A percentile compares a stretch with the other conserved stretches of the same genome.
Conservation (phyloP, 2,113 vertebrate species). For the Proteles cristata region DNA sequence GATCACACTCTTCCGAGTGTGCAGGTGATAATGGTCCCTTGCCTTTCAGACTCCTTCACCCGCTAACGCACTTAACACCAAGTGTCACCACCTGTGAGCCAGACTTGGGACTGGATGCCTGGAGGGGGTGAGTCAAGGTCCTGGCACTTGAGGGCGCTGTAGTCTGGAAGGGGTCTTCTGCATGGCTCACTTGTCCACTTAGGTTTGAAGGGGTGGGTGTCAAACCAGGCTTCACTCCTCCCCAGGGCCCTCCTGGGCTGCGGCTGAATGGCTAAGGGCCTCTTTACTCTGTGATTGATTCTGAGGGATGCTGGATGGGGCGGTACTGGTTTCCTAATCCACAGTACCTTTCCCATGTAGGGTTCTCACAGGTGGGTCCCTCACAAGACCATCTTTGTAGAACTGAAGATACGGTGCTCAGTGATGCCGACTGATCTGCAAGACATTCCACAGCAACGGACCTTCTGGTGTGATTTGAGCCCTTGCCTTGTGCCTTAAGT, state of each 20-base stretch:
- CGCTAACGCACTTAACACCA: background rate
- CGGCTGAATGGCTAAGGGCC: background rate
- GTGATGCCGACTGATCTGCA: background rate
- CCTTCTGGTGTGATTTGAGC: background rate
- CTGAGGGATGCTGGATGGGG: background rate
- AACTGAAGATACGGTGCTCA: background rate
- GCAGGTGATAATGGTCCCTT: no score
- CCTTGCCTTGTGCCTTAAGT: background rate
- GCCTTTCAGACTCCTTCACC: background rate
- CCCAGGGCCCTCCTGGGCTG: background rate
- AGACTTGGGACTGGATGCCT: background rate
- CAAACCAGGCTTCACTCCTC: background rate
- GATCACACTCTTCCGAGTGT: rapidly evolving
- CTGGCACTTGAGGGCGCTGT: background rate
- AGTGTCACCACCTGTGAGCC: background rate
- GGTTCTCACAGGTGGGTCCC: background rate
- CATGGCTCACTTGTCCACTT: background rate
- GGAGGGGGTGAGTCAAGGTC: no score
- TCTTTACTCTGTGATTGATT: background rate
- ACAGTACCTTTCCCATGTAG: background rate
- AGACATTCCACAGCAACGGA: background rate
- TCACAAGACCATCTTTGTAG: background rate
- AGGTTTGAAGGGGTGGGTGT: background rate
- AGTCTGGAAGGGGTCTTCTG: background rate
- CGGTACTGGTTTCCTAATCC: background rate